Base-by-base conservation (phyloP, 2,888 invertebrate genomes). In the Eupithecia abbreviata region DNA sequence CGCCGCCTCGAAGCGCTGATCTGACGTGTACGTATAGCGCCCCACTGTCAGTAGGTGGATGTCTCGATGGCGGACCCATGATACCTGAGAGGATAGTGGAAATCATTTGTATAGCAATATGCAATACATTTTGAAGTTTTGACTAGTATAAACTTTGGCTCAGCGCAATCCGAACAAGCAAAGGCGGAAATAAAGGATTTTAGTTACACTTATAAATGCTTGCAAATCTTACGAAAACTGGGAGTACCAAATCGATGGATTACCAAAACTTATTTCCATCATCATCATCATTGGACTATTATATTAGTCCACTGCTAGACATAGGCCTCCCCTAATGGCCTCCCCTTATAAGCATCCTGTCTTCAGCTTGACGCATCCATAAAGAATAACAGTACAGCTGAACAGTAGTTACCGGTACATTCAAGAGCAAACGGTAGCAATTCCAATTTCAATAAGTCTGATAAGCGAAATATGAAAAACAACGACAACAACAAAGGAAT, bases 51-150 rank as follows among this genome's bases (percentile, higher is more conserved):
- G 96, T 87, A 98, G 94, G 92, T 98, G 98, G 85, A 98, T 98
- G 93, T 98, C 98, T 80, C 98, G 96, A 92, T 98, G 98, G 74
- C 98, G 96, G 73, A 98, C 97, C 98, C 98, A 98, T 83, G 98
- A 98, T 83, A 98, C 98, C 97, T 98, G 96, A 77, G 91, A 43
- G 7, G 10, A 9, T 7, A 67, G n/a, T 66, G 66, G 15, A 15
- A 42, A 10, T 66, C 10, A 30, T 30, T 9, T 18, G 7, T 9
- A 18, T 3, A 58, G 9, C 9, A 9, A 58, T 18, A 55, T n/a
- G n/a, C n/a, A 51, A 51, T n/a, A n/a, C 7, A n/a, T 5, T 55
- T 18, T 7, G 55, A 7, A 7, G 55, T n/a, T n/a, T 7, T n/a
- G n/a, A 55, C n/a, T 58, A 18, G n/a, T 9, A 7, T 18, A 9